Percentiles rank a stretch among this genome's conserved stretches.
Evolutionary conservation across 2,113 vertebrate genomes (phyloP).

Genomic region (Sander lucioperca): DNA sequence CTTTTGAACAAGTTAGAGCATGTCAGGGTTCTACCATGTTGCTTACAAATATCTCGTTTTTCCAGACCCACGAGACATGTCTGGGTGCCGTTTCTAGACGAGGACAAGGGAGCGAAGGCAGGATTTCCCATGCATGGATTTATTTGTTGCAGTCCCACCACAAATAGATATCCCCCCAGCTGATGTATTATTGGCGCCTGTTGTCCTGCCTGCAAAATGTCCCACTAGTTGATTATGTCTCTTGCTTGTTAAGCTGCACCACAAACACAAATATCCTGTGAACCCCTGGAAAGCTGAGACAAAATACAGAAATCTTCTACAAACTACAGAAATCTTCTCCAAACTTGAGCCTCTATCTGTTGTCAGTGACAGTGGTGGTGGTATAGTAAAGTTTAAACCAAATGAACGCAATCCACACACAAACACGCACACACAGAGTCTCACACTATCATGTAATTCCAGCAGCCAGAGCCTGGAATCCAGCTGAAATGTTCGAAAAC

Average conservation of each 20-base stretch:
- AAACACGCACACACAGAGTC: background rate
- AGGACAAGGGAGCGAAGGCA: slow-evolving; percentile 38
- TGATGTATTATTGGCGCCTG: slow-evolving; percentile 54
- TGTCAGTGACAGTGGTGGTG: background rate
- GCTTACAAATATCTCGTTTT: slow-evolving; percentile 46
- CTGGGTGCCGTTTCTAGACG: slow-evolving; percentile 32
- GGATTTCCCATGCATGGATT: slow-evolving; percentile 66
- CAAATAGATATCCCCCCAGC: slow-evolving; percentile 62
- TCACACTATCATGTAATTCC: slow-evolving; percentile 60
- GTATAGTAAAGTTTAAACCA: background rate
- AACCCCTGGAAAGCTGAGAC: slow-evolving; percentile 5
- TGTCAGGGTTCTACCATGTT: slow-evolving; percentile 28
- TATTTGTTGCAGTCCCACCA: slow-evolving; percentile 46
- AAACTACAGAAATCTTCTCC: background rate
- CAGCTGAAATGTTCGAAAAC: slow-evolving; percentile 70
- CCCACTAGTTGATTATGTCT: slow-evolving; percentile 57
- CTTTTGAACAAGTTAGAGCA: slow-evolving; percentile 34
- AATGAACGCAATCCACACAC: background rate
- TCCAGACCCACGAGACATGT: slow-evolving; percentile 34
- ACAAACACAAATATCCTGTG: slow-evolving; percentile 39
- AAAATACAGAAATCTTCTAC: background rate
- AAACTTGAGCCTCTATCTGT: background rate
- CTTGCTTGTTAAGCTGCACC: slow-evolving; percentile 3
- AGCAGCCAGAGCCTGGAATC: slow-evolving; percentile 70
- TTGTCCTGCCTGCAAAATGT: slow-evolving; percentile 49